These are phyloP conservation scores for Petrolisthes cinctipes DNA, from an alignment of 2,888 invertebrate species.

Conservation along the genomic window DNA sequence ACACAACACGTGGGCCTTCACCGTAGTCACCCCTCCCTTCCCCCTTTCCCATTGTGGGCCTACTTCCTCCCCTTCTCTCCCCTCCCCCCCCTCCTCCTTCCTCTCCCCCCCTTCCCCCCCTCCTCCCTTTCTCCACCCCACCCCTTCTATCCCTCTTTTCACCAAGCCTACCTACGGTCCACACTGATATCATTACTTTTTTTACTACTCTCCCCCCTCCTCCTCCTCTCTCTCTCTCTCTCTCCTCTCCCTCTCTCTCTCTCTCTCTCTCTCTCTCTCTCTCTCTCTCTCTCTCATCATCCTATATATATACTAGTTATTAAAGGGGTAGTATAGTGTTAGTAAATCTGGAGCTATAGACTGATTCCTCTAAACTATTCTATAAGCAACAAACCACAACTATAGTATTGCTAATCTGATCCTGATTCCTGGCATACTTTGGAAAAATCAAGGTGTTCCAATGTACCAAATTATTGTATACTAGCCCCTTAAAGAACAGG, in stretches of 20 bases:
- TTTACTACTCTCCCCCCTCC: neutral
- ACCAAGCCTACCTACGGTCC: neutral
- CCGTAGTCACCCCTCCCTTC: neutral
- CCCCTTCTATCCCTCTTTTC: neutral
- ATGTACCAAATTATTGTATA: no score
- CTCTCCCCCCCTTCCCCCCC: neutral
- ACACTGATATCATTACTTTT: neutral
- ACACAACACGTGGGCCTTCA: neutral
- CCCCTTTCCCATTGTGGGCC: neutral
- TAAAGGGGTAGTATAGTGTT: no score
- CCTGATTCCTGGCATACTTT: no score
- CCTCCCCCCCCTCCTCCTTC: neutral
- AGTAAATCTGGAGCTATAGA: no score
- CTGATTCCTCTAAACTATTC: no score
- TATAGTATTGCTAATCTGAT: no score
- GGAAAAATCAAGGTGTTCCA: no score
- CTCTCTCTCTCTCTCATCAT: neutral
- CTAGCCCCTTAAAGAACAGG: no score
- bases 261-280: neutral
- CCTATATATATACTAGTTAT: no score
- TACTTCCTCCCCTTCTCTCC: slow-evolving; percentile 15
- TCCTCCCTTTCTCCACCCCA: neutral
- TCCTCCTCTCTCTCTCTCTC: slow-evolving; percentile 20
- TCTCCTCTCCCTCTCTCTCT: slow-evolving; percentile 18
- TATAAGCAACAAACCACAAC: no score